Conservation (phyloP, 2,888 invertebrate species). For the Tipula unca region DNA sequence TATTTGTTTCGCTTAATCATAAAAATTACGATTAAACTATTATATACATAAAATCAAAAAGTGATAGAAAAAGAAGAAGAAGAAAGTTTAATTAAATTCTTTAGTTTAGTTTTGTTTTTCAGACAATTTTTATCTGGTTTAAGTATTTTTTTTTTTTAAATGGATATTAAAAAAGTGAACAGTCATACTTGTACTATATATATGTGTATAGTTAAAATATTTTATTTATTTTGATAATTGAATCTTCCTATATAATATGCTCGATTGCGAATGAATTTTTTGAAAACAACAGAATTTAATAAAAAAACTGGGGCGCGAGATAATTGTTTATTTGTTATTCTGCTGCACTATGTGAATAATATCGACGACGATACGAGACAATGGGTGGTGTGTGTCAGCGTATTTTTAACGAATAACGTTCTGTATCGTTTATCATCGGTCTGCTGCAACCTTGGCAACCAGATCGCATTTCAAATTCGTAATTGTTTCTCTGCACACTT, state of each 20-base stretch:
- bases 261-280: background rate
- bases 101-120: background rate
- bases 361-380: no score
- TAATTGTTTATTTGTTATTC: background rate
- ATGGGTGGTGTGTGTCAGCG: no score
- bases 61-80: background rate
- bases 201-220: background rate
- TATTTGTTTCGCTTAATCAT: background rate
- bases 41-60: background rate
- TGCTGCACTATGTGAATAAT: no score
- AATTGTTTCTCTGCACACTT: no score
- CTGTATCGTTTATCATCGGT: no score
- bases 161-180: background rate
- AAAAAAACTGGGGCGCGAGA: background rate
- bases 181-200: background rate
- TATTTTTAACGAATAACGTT: no score
- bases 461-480: no score
- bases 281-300: background rate
- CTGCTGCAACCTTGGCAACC: no score
- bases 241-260: no score
- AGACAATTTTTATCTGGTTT: background rate
- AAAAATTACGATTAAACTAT: slow-evolving; percentile 4
- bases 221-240: background rate
- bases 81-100: background rate
- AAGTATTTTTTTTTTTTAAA: background rate